Evolutionary conservation across 2,888 invertebrate species (phyloP).

Genomic region (Elmis aenea): DNA sequence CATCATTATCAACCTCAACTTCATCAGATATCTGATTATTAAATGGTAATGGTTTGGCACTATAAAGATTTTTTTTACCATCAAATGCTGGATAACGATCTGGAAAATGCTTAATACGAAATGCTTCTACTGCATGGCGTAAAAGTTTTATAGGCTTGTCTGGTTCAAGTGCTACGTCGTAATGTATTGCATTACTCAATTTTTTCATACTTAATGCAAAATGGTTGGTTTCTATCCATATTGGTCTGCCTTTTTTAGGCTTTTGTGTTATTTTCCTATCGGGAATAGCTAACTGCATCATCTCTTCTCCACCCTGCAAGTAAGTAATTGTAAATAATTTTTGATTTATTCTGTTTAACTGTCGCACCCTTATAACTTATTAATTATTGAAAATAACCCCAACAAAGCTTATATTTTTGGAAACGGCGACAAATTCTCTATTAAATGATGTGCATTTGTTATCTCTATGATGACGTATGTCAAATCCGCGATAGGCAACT

Average conservation of each 20-base stretch:
- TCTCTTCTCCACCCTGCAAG: no score
- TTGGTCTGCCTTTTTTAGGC: slow-evolving; percentile 40
- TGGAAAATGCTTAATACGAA: slow-evolving; percentile 39
- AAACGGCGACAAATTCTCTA: no score
- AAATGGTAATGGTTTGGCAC: slow-evolving; percentile 47
- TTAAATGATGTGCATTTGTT: no score
- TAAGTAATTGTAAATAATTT: no score
- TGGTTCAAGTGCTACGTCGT: slow-evolving; percentile 72
- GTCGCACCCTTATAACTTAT: no score
- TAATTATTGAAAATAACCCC: no score
- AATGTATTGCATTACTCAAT: slow-evolving; percentile 56
- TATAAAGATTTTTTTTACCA: slow-evolving; percentile 64
- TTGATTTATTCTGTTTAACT: no score
- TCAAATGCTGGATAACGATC: slow-evolving; percentile 61
- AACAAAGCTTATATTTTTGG: no score
- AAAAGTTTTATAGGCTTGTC: slow-evolving; percentile 62
- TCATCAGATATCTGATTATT: slow-evolving; percentile 30
- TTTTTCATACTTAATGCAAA: slow-evolving; percentile 49
- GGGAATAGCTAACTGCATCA: no score
- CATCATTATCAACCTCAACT: slow-evolving; percentile 10
- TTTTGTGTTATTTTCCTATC: no score
- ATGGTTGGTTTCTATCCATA: slow-evolving; percentile 56
- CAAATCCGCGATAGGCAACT: no score
- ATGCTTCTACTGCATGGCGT: slow-evolving; percentile 42
- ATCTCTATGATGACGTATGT: no score